Base-by-base conservation (phyloP, 2,888 invertebrate genomes). In the Drosophila colorata region DNA sequence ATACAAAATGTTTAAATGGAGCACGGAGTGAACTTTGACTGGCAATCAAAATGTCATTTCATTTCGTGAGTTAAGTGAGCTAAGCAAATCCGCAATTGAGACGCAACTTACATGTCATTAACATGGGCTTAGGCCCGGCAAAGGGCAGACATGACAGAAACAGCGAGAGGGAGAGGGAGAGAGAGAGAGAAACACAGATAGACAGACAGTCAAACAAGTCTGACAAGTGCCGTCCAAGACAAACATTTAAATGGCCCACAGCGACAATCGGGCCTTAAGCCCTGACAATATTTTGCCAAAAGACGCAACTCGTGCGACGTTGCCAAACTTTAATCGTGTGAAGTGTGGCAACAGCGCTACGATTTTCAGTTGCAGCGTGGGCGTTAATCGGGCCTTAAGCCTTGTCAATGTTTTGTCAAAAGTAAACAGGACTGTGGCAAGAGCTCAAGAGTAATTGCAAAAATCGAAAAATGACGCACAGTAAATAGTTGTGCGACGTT, bases 51-150 rank as follows among this genome's bases (percentile, higher is more conserved):
- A 78, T 81, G 87, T 81, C 85, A 81, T 85, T 84, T 73, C 69
- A 58, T 70, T 69, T 79, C 56, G 69, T 43, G 43, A 44, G 65
- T 49, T 49, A 68, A 64, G 37, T 77, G 77, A 67, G 67, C 64
- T 38, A 40, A 67, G 73, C 65, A 87, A 90, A 88, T 89, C 89
- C 88, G 78, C 88, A 82, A 88, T 88, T 89, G 88, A 88, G 88
- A 88, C 90, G 63, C 74, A 74, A 87, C 80, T 88, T 79, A 79
- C 80, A 82, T 77, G 89, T 86, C 86, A 90, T 90, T 86, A 88
- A 69, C 86, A 70, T 61, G 80, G 80, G 82, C 72, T 84, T 83
- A 88, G 56, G 59, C 53, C 37, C 35, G 43, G 38, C 57, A 48
- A 53, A 63, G 48, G 65, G 31, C 52, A 52, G 57, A 43, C 51